A percentile compares a stretch with the other conserved stretches of the same genome.
Conservation (phyloP, 2,888 invertebrate species). For the Drosophila emarginata region DNA sequence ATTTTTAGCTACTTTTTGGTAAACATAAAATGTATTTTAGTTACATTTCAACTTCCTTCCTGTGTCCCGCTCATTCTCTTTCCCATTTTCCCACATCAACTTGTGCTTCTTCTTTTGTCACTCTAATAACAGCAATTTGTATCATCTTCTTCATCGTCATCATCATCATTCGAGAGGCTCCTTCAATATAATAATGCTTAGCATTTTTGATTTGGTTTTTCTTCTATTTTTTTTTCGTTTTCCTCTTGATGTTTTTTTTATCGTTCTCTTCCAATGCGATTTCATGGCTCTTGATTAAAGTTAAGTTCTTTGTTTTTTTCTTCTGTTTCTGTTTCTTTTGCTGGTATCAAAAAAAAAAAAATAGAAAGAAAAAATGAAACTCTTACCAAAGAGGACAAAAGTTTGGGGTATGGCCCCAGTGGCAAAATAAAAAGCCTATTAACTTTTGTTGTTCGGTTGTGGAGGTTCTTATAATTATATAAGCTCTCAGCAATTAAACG, state of each 20-base stretch:
- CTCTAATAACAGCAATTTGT: conserved; percentile 68
- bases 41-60: conserved; percentile 8
- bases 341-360: conserved; percentile 39
- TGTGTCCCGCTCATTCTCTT: background rate
- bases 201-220: conserved; percentile 64
- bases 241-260: conserved; percentile 12
- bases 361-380: background rate
- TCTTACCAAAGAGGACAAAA: background rate
- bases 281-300: conserved; percentile 68
- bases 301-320: conserved; percentile 30
- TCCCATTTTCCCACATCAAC: background rate
- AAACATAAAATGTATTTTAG: background rate
- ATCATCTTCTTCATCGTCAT: conserved; percentile 54
- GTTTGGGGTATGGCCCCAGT: conserved; percentile 1
- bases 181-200: conserved; percentile 62
- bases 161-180: conserved; percentile 14
- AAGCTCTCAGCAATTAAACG: conserved; percentile 74
- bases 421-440: conserved; percentile 10
- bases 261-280: conserved; percentile 65
- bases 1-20: background rate
- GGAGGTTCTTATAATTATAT: conserved; percentile 52
- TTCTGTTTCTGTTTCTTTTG: no score
- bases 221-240: conserved; percentile 16
- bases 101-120: conserved; percentile 17
- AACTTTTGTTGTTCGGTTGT: background rate